Evolutionary conservation across 2,888 invertebrate genomes (phyloP).

Genomic region (Archips crataeganus): DNA sequence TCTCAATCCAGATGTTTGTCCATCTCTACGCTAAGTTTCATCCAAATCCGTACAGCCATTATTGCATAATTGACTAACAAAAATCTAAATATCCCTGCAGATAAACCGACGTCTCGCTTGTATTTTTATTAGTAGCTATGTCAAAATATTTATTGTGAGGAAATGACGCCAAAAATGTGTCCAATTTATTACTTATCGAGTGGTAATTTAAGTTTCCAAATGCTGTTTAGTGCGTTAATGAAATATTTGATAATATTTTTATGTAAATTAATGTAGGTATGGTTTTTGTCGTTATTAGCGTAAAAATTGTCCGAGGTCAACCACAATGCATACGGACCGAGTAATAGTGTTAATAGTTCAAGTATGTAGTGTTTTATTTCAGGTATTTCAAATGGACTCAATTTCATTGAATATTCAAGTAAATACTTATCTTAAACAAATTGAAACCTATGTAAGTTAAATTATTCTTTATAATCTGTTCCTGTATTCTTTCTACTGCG

Average conservation of each 20-base stretch:
- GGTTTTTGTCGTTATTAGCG: conserved; percentile 33
- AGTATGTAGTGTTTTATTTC: not conserved
- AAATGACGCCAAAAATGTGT: conserved; percentile 34
- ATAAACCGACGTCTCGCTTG: not conserved
- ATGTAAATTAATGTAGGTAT: conserved; percentile 31
- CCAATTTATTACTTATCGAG: conserved; percentile 26
- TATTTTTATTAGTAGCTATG: not conserved
- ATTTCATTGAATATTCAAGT: no score
- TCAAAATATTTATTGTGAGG: conserved; percentile 20
- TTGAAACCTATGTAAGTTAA: no score
- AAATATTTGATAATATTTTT: conserved; percentile 29
- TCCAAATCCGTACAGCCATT: no score
- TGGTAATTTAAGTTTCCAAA: conserved; percentile 30
- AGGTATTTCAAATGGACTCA: no score
- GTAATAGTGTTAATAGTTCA: not conserved
- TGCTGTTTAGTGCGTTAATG: conserved; percentile 19
- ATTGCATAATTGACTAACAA: no score
- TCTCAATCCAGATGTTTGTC: no score
- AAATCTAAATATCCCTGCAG: not conserved
- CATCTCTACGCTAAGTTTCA: no score
- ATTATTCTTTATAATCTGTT: no score
- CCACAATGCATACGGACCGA: not conserved
- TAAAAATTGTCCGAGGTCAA: conserved; percentile 17
- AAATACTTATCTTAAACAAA: no score
- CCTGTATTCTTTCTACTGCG: no score